These are phyloP conservation scores for Glareola pratincola DNA, from an alignment of 2,113 vertebrate species.

Conservation along the genomic window DNA sequence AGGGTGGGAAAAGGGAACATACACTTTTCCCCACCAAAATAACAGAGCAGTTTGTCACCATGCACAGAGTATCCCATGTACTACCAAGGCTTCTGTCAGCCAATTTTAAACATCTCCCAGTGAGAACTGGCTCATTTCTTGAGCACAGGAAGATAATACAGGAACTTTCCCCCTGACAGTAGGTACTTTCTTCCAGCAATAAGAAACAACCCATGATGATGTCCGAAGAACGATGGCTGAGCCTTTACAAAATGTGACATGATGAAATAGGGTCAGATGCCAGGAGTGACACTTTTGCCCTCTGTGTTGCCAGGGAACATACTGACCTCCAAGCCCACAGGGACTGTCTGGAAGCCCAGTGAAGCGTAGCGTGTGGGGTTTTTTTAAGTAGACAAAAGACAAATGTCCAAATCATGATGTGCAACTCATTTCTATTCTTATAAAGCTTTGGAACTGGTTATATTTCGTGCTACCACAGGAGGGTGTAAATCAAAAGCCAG, in stretches of 20 bases:
- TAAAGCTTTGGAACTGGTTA: not conserved
- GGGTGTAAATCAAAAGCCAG: not conserved
- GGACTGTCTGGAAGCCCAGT: rapidly evolving
- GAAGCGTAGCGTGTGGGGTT: not conserved
- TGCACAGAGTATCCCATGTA: not conserved
- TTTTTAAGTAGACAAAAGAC: not conserved
- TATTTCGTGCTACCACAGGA: not conserved
- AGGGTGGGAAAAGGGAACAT: not conserved
- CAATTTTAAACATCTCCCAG: not conserved
- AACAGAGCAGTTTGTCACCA: not conserved
- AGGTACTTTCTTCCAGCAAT: not conserved
- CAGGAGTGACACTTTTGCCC: not conserved
- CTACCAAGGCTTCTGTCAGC: not conserved
- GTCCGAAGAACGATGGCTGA: not conserved
- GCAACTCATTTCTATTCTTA: not conserved
- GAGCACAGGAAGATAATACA: not conserved
- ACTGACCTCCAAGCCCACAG: not conserved
- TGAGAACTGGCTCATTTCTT: not conserved
- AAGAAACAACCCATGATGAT: not conserved
- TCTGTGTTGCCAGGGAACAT: not conserved
- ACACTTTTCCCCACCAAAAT: not conserved
- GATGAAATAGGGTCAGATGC: not conserved
- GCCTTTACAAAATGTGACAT: not conserved
- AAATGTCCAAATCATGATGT: not conserved
- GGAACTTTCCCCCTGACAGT: not conserved